phyloP scores from a whole-genome alignment of 2,888 invertebrate genomes.

The Trypoxylon attenuatum region DNA sequence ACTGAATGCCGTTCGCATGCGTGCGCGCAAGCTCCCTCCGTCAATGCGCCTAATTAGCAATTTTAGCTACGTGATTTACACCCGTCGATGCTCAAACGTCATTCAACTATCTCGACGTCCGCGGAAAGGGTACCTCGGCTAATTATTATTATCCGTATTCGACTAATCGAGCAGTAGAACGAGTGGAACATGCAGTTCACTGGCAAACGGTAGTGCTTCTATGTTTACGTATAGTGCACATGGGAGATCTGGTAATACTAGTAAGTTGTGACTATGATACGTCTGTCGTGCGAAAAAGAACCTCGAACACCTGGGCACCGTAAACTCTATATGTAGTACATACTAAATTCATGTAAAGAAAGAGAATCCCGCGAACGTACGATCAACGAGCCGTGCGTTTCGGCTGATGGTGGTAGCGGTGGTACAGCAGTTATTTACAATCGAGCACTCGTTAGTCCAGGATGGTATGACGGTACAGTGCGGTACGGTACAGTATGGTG shows the following conservation, averaged over 20 bases:
- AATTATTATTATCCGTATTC: not conserved
- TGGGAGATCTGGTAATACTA: too few species aligned
- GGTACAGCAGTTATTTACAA: slow-evolving; percentile 63
- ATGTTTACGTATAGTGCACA: too few species aligned
- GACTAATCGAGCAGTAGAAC: not conserved
- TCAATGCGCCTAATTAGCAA: not conserved
- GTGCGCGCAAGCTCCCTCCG: not conserved
- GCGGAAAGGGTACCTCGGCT: not conserved
- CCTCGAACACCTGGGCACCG: too few species aligned
- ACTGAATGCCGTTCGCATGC: not conserved
- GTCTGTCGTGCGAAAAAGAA: too few species aligned
- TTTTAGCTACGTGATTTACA: not conserved
- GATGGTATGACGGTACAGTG: too few species aligned
- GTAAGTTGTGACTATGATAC: too few species aligned
- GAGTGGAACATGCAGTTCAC: too few species aligned
- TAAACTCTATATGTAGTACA: too few species aligned
- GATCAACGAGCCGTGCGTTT: slow-evolving; percentile 52
- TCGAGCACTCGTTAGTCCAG: slow-evolving; percentile 64
- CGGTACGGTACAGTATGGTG: slow-evolving; percentile 32
- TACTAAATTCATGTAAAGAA: too few species aligned
- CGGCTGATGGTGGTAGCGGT: slow-evolving; percentile 51
- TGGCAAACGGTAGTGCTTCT: too few species aligned
- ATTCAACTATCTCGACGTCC: not conserved
- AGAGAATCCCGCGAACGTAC: too few species aligned
- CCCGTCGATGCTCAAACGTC: not conserved